A percentile compares a stretch with the other conserved stretches of the same genome.
Conservation (phyloP, 2,888 invertebrate genomes). For the Heteropelma amictum region DNA sequence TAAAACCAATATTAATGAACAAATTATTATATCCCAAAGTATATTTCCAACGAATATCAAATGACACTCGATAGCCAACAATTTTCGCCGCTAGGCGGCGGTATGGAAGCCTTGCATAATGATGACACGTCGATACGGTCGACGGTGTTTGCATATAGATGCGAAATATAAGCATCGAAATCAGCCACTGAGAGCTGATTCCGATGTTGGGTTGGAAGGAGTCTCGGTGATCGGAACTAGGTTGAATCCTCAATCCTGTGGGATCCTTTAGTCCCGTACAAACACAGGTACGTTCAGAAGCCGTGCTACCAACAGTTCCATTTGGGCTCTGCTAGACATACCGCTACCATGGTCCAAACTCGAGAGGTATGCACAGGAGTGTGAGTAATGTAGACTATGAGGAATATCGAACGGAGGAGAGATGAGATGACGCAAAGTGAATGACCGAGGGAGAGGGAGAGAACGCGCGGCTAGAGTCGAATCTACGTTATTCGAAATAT, state of each 20-base stretch:
- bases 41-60: not conserved
- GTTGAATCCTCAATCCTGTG: slow-evolving; percentile 18
- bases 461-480: slow-evolving; percentile 55
- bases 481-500: slow-evolving; percentile 75
- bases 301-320: not conserved
- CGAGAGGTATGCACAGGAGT: slow-evolving; percentile 9
- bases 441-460: slow-evolving; percentile 9
- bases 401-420: slow-evolving; percentile 32
- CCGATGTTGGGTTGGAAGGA: slow-evolving; percentile 14
- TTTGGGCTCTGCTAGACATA: slow-evolving; percentile 10
- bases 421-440: slow-evolving; percentile 37
- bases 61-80: slow-evolving; percentile 37
- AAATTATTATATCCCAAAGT: too few species aligned
- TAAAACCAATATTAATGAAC: not conserved
- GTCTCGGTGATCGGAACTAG: slow-evolving; percentile 31
- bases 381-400: slow-evolving; percentile 32
- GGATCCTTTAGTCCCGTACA: slow-evolving; percentile 4
- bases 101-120: slow-evolving; percentile 47
- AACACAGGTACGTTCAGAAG: not conserved
- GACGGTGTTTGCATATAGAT: slow-evolving; percentile 10
- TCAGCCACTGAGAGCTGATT: not conserved
- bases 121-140: slow-evolving; percentile 42
- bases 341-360: slow-evolving; percentile 11
- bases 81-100: slow-evolving; percentile 48
- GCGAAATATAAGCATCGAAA: slow-evolving; percentile 2